Conservation (phyloP, 2,888 invertebrate genomes). For the Lithophane ornitopus region DNA sequence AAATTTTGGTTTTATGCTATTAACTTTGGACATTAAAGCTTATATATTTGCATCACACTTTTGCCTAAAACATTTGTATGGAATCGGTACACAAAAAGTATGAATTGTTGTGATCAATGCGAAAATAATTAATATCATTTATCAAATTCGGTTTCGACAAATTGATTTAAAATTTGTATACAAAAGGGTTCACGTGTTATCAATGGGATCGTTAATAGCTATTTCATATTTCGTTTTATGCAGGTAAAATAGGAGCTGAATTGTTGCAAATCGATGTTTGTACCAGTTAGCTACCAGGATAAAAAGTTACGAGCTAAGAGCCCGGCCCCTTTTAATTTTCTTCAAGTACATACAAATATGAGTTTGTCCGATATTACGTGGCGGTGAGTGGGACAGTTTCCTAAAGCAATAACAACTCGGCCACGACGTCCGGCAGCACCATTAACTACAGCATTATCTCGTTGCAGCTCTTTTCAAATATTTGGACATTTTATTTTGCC, state of each 20-base stretch:
- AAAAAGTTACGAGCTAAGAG: neutral
- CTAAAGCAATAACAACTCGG: conserved; percentile 80
- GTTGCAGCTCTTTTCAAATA: conserved; percentile 82
- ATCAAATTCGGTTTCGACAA: conserved; percentile 38
- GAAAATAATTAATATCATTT: conserved; percentile 38
- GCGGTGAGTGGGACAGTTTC: conserved; percentile 69
- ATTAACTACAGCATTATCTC: conserved; percentile 86
- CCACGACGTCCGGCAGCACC: conserved; percentile 79
- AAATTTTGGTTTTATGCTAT: conserved; percentile 4
- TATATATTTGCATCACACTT: neutral
- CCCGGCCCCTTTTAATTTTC: conserved; percentile 31
- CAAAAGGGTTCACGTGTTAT: conserved; percentile 21
- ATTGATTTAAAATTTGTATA: conserved; percentile 29
- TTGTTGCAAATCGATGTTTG: neutral
- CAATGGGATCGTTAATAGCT: conserved; percentile 17
- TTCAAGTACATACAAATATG: conserved; percentile 34
- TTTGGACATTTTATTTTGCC: conserved; percentile 81
- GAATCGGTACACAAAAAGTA: neutral
- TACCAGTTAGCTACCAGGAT: neutral
- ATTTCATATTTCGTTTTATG: conserved; percentile 18
- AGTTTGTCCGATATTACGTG: conserved; percentile 59
- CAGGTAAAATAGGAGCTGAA: neutral
- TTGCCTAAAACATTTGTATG: conserved; percentile 1
- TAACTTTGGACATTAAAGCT: neutral
- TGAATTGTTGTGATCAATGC: conserved; percentile 8